Percentiles rank a stretch among this genome's conserved stretches.
phyloP scores from a whole-genome alignment of 2,888 invertebrate species.

The Crematogaster levior region DNA sequence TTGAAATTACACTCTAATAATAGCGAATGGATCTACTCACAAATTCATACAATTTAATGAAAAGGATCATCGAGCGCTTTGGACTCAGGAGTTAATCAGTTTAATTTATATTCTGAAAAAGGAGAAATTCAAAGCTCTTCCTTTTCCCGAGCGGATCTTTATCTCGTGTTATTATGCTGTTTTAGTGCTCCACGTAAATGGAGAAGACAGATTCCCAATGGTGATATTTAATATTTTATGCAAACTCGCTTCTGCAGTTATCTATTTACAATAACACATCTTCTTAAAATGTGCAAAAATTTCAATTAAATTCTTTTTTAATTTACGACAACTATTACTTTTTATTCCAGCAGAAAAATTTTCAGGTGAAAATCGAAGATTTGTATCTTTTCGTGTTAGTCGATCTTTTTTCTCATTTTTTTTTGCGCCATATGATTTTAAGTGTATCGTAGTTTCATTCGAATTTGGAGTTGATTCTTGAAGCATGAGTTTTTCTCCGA shows the following conservation, averaged over 20 bases:
- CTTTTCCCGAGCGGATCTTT: background rate
- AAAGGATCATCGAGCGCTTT: conserved; percentile 15
- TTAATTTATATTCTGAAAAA: conserved; percentile 29
- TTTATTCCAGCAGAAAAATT: too few relatives aligned
- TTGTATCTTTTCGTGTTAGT: background rate
- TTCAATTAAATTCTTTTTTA: background rate
- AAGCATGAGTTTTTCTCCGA: background rate
- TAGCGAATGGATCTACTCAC: background rate
- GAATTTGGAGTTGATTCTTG: background rate
- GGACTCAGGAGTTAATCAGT: conserved; percentile 20
- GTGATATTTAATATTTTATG: background rate
- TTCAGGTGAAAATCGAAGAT: background rate
- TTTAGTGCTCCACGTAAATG: background rate
- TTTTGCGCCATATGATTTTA: background rate
- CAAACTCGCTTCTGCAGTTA: background rate
- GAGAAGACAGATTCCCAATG: conserved; percentile 4
- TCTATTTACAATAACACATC: background rate
- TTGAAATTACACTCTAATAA: conserved; percentile 35
- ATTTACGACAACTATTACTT: background rate
- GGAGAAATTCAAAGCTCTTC: background rate
- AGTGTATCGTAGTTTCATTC: background rate
- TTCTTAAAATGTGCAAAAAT: background rate
- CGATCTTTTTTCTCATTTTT: background rate
- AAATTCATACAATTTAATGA: conserved; percentile 26
- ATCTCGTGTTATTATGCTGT: conserved; percentile 30